phyloP scores from a whole-genome alignment of 2,797 vertebrate species.

The Acanthiza pusilla region DNA sequence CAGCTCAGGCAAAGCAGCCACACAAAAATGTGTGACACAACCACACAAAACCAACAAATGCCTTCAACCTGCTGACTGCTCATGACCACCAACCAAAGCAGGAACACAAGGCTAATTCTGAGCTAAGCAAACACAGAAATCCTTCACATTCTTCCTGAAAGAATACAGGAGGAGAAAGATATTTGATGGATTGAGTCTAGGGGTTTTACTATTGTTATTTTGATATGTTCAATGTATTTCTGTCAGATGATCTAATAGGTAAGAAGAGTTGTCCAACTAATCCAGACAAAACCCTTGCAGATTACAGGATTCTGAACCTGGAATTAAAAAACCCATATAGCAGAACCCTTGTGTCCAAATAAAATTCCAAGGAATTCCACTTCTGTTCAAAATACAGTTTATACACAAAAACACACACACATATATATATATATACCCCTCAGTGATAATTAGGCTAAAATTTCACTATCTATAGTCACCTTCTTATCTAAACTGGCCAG shows the following conservation, averaged over 20 bases:
- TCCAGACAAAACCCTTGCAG: background rate
- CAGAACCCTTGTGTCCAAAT: background rate
- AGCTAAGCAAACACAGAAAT: constrained; percentile 16
- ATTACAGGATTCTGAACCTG: background rate
- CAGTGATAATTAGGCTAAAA: background rate
- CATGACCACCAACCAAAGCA: background rate
- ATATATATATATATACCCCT: fast-evolving
- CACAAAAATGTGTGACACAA: background rate
- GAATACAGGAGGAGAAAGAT: background rate
- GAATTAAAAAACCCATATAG: background rate
- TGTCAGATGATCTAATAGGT: background rate
- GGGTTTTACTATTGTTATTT: background rate
- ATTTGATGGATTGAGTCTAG: background rate
- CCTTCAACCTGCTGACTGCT: background rate
- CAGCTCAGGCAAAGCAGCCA: background rate
- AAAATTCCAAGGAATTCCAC: background rate
- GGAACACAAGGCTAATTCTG: background rate
- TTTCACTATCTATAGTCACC: background rate
- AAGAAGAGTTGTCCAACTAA: background rate
- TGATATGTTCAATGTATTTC: background rate
- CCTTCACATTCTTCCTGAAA: background rate
- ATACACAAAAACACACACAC: background rate
- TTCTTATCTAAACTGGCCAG: background rate
- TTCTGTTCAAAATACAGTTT: background rate
- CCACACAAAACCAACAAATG: constrained; percentile 16